Conservation (phyloP, 1,140 invertebrate genomes). For the Pseudoatta argentina region DNA sequence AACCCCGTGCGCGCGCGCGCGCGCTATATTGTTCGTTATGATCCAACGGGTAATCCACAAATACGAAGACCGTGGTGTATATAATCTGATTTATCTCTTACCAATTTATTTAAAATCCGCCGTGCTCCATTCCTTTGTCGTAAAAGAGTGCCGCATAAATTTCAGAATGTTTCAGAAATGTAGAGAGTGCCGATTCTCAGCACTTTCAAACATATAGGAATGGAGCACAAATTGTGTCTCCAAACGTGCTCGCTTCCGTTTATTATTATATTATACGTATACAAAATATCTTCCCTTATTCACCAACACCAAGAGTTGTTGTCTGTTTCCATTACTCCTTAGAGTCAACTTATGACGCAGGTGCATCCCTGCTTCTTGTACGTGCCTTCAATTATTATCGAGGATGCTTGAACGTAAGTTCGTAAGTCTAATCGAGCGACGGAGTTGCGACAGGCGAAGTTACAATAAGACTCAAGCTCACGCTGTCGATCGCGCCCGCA, state of each 20-base stretch:
- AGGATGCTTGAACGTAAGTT: constrained; percentile 48
- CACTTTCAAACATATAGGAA: not conserved
- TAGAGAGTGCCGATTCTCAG: not conserved
- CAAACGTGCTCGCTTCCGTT: not conserved
- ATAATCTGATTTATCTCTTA: not conserved
- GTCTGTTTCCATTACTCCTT: not conserved
- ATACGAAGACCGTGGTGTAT: not conserved
- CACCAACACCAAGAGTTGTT: not conserved
- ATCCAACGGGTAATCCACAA: not conserved
- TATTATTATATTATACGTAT: too few relatives aligned
- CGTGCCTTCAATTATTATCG: constrained; percentile 60
- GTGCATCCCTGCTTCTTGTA: constrained; percentile 31
- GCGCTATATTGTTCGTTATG: constrained; percentile 35
- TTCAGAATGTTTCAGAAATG: not conserved
- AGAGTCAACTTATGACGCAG: constrained; percentile 35
- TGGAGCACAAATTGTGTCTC: not conserved
- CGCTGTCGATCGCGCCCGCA: constrained; percentile 49
- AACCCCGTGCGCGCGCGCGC: not conserved
- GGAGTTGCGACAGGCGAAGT: constrained; percentile 40
- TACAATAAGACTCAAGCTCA: constrained; percentile 57
- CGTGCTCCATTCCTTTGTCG: not conserved
- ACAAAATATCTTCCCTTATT: not conserved
- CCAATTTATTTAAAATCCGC: constrained; percentile 10
- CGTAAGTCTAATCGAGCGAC: constrained; percentile 66
- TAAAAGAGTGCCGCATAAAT: not conserved